Evolutionary conservation across 2,113 vertebrate genomes (phyloP).

Genomic region (Excalfactoria chinensis): DNA sequence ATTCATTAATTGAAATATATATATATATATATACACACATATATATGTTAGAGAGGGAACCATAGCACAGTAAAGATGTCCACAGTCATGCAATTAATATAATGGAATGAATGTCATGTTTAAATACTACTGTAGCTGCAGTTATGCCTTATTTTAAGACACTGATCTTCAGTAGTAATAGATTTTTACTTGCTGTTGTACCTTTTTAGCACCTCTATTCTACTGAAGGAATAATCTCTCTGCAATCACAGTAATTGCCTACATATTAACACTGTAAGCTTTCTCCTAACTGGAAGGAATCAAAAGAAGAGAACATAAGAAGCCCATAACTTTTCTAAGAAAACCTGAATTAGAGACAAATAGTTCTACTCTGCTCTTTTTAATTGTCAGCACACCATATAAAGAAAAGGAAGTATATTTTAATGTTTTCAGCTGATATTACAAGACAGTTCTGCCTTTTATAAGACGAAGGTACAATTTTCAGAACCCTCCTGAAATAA

Average conservation of each 20-base stretch:
- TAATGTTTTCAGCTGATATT: not conserved
- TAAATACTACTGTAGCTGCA: not conserved
- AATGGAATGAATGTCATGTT: not conserved
- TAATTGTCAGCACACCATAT: fast-evolving
- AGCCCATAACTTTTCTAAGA: not conserved
- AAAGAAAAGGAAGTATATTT: not conserved
- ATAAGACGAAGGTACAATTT: not conserved
- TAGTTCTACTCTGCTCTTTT: not conserved
- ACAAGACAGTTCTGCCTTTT: not conserved
- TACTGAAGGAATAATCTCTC: not conserved
- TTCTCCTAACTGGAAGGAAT: not conserved
- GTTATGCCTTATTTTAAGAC: not conserved
- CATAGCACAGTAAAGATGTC: not conserved
- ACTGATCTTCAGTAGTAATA: not conserved
- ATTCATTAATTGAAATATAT: not conserved
- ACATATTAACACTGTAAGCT: not conserved
- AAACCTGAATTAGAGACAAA: not conserved
- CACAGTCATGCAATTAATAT: not conserved
- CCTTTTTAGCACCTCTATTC: not conserved
- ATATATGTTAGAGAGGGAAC: not conserved
- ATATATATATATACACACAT: no score
- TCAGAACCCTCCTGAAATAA: not conserved
- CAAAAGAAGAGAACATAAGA: not conserved
- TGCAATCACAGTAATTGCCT: not conserved
- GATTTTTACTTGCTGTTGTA: not conserved